A percentile compares a stretch with the other conserved stretches of the same genome.
Evolutionary conservation across 2,888 invertebrate species (phyloP).

Genomic region (Leucophora obtusa): DNA sequence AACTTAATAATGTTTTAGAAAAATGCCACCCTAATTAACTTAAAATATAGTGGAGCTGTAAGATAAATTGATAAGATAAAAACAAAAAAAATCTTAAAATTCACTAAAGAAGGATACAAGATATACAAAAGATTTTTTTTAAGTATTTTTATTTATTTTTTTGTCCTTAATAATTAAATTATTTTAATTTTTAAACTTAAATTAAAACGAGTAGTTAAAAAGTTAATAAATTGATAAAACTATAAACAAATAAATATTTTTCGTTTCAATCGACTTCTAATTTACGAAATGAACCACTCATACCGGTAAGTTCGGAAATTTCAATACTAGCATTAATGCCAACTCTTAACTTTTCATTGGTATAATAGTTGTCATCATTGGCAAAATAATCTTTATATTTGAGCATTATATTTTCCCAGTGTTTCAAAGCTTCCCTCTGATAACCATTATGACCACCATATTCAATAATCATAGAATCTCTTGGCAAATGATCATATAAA

Average conservation of each 20-base stretch:
- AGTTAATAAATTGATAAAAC: constrained; percentile 31
- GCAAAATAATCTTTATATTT: constrained; percentile 69
- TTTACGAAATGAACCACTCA: constrained; percentile 72
- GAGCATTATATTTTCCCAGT: constrained; percentile 67
- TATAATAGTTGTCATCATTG: constrained; percentile 69
- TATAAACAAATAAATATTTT: constrained; percentile 9
- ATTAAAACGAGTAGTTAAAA: constrained; percentile 25
- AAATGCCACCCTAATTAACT: constrained; percentile 55
- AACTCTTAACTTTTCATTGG: constrained; percentile 71
- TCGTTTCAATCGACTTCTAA: constrained; percentile 69
- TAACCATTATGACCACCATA: constrained; percentile 74
- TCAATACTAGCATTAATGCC: constrained; percentile 66
- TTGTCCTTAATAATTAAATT: not conserved
- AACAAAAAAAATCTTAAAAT: not conserved
- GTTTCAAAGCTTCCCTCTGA: constrained; percentile 70
- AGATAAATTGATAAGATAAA: constrained; percentile 23
- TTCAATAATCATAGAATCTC: constrained; percentile 71
- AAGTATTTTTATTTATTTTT: constrained; percentile 29
- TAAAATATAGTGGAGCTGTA: constrained; percentile 12
- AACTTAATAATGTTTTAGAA: too few relatives aligned
- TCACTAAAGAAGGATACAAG: constrained; percentile 69
- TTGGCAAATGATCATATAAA: constrained; percentile 70
- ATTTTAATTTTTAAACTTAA: constrained; percentile 24
- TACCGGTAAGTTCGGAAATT: constrained; percentile 69
- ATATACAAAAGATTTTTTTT: constrained; percentile 66